These are phyloP conservation scores for Pterois miles DNA, from an alignment of 2,797 vertebrate species.

Conservation along the genomic window DNA sequence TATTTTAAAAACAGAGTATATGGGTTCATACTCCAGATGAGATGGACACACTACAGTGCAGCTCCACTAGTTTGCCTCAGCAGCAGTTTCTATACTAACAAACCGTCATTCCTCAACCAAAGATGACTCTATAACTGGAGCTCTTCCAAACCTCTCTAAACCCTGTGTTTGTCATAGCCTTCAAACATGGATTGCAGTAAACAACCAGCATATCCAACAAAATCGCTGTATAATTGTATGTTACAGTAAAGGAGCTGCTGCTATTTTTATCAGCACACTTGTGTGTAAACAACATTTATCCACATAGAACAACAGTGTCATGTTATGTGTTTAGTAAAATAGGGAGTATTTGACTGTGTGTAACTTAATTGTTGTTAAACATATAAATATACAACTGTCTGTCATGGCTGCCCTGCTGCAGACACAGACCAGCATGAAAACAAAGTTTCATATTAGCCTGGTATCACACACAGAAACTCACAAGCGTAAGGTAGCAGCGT, in stretches of 20 bases:
- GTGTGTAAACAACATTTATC: slow-evolving; percentile 65
- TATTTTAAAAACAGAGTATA: not conserved
- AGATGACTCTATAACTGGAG: slow-evolving; percentile 4
- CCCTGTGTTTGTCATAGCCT: slow-evolving; percentile 34
- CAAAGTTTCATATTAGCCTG: no score
- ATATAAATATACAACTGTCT: not conserved
- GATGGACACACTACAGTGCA: not conserved
- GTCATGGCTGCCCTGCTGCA: not conserved
- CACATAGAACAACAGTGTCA: not conserved
- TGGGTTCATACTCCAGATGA: not conserved
- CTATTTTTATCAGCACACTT: slow-evolving; percentile 60
- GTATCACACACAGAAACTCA: no score
- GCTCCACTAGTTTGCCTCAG: slow-evolving; percentile 8
- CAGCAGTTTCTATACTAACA: slow-evolving; percentile 11
- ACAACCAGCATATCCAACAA: slow-evolving; percentile 43
- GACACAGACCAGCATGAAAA: slow-evolving; percentile 3
- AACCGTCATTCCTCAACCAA: slow-evolving; percentile 5
- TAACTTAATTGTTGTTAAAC: not conserved
- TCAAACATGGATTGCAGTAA: slow-evolving; percentile 44
- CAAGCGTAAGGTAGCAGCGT: no score
- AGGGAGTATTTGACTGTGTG: not conserved
- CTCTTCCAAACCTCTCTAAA: slow-evolving; percentile 23
- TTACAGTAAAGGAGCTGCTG: slow-evolving; percentile 31
- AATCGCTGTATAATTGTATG: slow-evolving; percentile 62
- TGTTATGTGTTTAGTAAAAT: slow-evolving; percentile 22